Evolutionary conservation across 2,888 invertebrate species (phyloP).

Genomic region (Cheilosia vernalis): DNA sequence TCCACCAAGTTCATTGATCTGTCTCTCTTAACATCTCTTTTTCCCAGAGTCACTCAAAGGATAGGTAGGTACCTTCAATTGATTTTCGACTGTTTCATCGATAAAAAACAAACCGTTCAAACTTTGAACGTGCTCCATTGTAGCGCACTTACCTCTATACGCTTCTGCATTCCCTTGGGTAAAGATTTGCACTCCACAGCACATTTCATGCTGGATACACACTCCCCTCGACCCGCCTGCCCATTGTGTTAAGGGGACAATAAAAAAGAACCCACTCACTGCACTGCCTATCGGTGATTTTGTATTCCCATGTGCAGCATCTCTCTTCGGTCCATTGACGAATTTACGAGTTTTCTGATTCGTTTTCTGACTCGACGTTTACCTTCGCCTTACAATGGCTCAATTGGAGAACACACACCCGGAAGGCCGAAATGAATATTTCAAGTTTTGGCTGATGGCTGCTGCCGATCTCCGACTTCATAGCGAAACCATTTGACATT

Average conservation of each 20-base stretch:
- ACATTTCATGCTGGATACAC: slow-evolving; percentile 1
- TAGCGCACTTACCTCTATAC: slow-evolving; percentile 1
- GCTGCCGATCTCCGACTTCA: slow-evolving; percentile 7
- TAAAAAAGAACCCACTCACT: slow-evolving; percentile 15
- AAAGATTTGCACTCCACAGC: slow-evolving; percentile 8
- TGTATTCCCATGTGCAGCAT: slow-evolving; percentile 24
- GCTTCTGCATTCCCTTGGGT: slow-evolving; percentile 9
- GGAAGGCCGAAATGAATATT: slow-evolving; percentile 41
- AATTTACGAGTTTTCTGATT: slow-evolving; percentile 62
- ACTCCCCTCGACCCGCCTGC: background rate
- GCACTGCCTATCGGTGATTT: slow-evolving; percentile 45
- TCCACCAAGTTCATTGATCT: background rate
- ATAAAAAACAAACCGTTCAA: slow-evolving; percentile 9
- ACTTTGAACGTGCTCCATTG: slow-evolving; percentile 18
- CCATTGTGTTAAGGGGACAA: slow-evolving; percentile 3
- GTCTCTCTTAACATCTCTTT: background rate
- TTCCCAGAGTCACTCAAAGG: slow-evolving; percentile 7
- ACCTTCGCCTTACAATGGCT: slow-evolving; percentile 1
- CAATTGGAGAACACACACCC: background rate
- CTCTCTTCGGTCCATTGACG: slow-evolving; percentile 27
- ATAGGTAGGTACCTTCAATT: slow-evolving; percentile 6
- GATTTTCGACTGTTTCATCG: slow-evolving; percentile 9
- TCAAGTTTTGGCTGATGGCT: slow-evolving; percentile 11
- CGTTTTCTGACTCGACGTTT: slow-evolving; percentile 38
- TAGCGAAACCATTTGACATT: slow-evolving; percentile 59